phyloP scores from a whole-genome alignment of 1,140 invertebrate genomes.

The Neomicropteryx cornuta region DNA sequence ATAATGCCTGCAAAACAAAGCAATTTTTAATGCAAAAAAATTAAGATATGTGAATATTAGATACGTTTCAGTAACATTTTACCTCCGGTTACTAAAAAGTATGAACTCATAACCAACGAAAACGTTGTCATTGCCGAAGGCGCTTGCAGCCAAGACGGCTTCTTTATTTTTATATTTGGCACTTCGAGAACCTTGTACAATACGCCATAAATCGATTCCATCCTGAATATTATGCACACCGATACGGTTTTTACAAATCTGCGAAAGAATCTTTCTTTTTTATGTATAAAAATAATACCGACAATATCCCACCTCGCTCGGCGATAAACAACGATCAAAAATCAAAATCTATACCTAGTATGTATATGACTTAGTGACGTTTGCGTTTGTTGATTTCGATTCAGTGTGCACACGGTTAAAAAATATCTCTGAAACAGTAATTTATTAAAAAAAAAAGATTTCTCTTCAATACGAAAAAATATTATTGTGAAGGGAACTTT shows the following conservation, averaged over 20 bases:
- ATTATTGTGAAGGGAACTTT: no score
- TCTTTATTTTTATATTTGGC: constrained; percentile 88
- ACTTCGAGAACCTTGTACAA: constrained; percentile 79
- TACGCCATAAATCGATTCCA: constrained; percentile 69
- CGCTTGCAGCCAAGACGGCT: constrained; percentile 80
- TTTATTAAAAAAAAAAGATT: no score
- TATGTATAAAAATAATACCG: constrained; percentile 1
- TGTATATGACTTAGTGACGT: no score
- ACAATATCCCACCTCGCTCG: constrained; percentile 14
- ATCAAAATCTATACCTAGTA: no score
- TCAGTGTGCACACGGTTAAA: no score
- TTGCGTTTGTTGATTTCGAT: no score
- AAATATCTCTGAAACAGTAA: no score
- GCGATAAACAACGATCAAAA: constrained; percentile 13
- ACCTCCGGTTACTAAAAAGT: constrained; percentile 98
- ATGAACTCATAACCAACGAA: constrained; percentile 80
- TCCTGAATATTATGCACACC: constrained; percentile 32
- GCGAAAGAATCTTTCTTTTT: constrained; percentile 1
- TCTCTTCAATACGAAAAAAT: no score
- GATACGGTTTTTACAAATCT: constrained; percentile 1
- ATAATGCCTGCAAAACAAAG: constrained; percentile 71
- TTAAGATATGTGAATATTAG: not conserved
- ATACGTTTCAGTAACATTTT: constrained; percentile 28
- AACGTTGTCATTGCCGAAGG: constrained; percentile 93
- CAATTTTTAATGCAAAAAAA: not conserved